These are phyloP conservation scores for Seira ritae DNA, from an alignment of 2,888 invertebrate species.

Conservation along the genomic window DNA sequence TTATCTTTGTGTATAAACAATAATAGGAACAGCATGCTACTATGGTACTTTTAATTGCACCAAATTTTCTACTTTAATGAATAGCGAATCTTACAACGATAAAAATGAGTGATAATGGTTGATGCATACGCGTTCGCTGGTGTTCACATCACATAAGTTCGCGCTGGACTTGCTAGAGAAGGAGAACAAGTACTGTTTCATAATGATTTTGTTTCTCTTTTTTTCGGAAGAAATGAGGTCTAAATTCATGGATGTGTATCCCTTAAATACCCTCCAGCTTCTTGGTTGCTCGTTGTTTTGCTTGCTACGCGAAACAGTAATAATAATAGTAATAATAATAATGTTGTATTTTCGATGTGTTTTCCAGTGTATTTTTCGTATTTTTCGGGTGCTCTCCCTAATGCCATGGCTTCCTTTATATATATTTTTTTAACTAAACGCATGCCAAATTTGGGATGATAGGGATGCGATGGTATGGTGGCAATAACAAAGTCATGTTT, in stretches of 20 bases:
- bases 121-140: not conserved
- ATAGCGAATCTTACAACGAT: constrained; percentile 9
- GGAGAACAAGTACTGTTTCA: too few species aligned
- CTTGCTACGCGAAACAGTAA: not conserved
- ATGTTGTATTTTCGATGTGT: constrained; percentile 20
- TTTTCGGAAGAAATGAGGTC: too few species aligned
- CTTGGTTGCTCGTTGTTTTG: too few species aligned
- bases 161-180: too few species aligned
- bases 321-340: not conserved
- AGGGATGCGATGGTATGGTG: not conserved
- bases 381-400: not conserved
- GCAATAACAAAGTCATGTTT: constrained; percentile 20
- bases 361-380: not conserved
- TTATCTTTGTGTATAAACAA: constrained; percentile 8
- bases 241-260: too few species aligned
- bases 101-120: constrained; percentile 12
- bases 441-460: constrained; percentile 18
- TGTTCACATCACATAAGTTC: too few species aligned
- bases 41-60: constrained; percentile 36
- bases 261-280: constrained; percentile 1
- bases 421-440: not conserved
- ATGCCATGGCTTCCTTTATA: not conserved
- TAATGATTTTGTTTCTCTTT: too few species aligned
- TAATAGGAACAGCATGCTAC: constrained; percentile 9
- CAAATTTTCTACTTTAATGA: constrained; percentile 42